These are phyloP conservation scores for Frankliniella intonsa DNA, from an alignment of 2,888 invertebrate genomes.

Conservation along the genomic window DNA sequence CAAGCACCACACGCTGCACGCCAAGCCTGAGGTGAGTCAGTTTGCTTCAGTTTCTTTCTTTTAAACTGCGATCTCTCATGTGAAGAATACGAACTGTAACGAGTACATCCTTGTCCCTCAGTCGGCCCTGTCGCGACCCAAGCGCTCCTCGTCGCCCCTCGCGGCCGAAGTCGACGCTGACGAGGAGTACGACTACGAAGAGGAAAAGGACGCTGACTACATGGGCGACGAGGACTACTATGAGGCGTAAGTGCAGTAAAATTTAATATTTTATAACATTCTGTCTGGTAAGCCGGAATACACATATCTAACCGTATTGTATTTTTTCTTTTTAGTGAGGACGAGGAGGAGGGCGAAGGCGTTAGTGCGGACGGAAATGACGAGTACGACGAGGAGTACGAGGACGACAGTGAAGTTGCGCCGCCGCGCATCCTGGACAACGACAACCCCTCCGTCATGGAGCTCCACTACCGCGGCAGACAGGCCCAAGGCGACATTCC, in stretches of 20 bases:
- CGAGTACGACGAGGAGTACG: neutral
- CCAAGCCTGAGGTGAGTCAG: neutral
- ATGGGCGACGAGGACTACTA: neutral
- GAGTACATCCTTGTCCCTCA: neutral
- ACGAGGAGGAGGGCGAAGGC: neutral
- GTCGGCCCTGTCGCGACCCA: neutral
- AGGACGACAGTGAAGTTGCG: neutral
- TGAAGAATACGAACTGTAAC: neutral
- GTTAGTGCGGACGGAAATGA: neutral
- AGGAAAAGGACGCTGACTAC: slow-evolving; percentile 9
- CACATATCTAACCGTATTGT: no score
- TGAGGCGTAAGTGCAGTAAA: neutral
- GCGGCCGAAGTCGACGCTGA: neutral
- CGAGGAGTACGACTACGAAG: neutral
- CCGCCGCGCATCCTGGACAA: neutral
- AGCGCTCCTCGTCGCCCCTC: neutral
- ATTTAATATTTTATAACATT: no score
- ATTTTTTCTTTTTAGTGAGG: neutral
- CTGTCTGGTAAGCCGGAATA: no score
- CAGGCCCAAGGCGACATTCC: neutral
- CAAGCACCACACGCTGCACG: neutral
- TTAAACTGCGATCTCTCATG: no score
- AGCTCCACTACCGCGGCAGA: slow-evolving; percentile 8
- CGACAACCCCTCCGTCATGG: slow-evolving; percentile 2
- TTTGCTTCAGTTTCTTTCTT: neutral